Evolutionary conservation across 2,888 invertebrate species (phyloP), one percentile per base, ranked within the genome.

Genomic region (Yponomeuta evonymella): DNA sequence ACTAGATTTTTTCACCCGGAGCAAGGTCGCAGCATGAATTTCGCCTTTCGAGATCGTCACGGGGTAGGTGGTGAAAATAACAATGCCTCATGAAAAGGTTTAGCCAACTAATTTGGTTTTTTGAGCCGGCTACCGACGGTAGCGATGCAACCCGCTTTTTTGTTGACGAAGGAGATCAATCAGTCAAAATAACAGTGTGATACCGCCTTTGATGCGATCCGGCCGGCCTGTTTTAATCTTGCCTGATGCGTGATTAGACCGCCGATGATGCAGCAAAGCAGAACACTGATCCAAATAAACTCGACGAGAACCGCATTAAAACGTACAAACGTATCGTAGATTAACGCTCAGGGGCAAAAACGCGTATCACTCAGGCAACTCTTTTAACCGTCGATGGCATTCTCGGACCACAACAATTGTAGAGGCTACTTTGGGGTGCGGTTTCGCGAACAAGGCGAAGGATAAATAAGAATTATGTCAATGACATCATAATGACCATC

Each of bases 131-230:
- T 91, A 91, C 92, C 90, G 91, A 90, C 90, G 86, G 91, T 91
- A 90, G 90, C 90, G 87, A 82, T 86, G 89, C 87, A 86, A 85
- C 85, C 86, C 15, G 51, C 87, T 91, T 92, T 77, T 89, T 91
- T 90, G 71, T 70, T 89, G 85, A 83, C 85, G 85, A 75, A 78
- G 80, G 85, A 89, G 92, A 92, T 92, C 92, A 90, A 92, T 92
- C 92, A 91, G 92, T 92, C 92, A 92, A 91, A 91, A 91, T 91
- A 92, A 91, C 91, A 90, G 92, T 92, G 87, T 90, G 92, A 90
- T 91, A 91, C 91, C 90, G 90, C 91, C 91, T 92, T 92, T 92
- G 92, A 92, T 87, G 89, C 83, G 85, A 83, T 88, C 89, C 90
- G 89, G 81, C 84, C 83, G 89, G 85, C 86, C 89, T 89, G 91